Evolutionary conservation across 2,797 vertebrate genomes (phyloP).

Genomic region (Bradypodion ventrale): DNA sequence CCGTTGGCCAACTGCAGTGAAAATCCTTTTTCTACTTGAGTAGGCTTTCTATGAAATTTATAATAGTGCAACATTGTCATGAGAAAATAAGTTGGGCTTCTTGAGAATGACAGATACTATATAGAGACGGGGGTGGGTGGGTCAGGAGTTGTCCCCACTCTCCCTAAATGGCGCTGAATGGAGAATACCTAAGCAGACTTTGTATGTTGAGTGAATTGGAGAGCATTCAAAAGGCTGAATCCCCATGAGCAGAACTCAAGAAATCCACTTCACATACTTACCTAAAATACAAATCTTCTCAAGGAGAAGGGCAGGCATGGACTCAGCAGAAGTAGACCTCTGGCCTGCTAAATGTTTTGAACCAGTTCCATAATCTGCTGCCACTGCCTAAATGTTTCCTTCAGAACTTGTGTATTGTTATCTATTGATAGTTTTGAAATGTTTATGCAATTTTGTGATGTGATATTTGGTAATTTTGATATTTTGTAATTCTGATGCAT

Average conservation of each 20-base stretch:
- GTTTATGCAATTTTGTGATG: too few species aligned
- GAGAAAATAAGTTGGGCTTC: background rate
- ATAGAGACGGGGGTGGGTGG: background rate
- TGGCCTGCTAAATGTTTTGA: background rate
- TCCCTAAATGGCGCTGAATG: background rate
- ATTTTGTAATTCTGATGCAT: too few species aligned
- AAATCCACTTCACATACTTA: background rate
- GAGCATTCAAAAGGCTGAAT: background rate
- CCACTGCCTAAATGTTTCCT: too few species aligned
- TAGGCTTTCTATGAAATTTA: background rate
- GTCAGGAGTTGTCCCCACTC: too few species aligned
- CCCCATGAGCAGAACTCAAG: background rate
- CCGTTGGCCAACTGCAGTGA: background rate
- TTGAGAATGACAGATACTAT: background rate
- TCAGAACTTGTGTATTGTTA: too few species aligned
- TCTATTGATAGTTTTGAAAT: too few species aligned
- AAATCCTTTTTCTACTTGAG: background rate
- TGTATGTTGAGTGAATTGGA: background rate
- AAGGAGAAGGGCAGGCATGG: too few species aligned
- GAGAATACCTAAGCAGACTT: background rate
- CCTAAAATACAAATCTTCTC: background rate
- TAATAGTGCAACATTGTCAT: background rate
- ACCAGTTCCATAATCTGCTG: background rate
- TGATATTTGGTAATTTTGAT: too few species aligned
- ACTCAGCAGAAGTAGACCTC: background rate